These are phyloP conservation scores for Phymorhynchus buccinoides DNA, from an alignment of 1,140 invertebrate genomes.

Conservation along the genomic window DNA sequence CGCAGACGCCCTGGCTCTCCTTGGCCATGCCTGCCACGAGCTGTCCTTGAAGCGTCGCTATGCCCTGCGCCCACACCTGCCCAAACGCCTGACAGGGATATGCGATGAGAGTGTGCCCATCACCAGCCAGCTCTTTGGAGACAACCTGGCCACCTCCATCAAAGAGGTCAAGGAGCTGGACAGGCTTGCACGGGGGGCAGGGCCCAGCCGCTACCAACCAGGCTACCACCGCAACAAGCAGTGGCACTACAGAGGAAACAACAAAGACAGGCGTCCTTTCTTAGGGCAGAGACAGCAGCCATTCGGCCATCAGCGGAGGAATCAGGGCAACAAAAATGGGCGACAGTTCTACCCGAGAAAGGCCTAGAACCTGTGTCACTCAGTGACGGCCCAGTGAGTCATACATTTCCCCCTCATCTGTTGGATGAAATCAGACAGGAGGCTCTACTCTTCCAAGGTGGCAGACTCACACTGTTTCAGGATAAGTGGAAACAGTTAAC, in stretches of 20 bases:
- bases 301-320: background rate
- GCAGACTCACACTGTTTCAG: background rate
- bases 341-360: background rate
- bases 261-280: background rate
- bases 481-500: background rate
- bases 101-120: background rate
- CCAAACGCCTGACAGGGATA: background rate
- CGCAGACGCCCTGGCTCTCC: background rate
- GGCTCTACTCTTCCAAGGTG: background rate
- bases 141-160: background rate
- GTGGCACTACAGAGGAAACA: background rate
- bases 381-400: background rate
- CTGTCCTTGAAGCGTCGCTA: background rate
- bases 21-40: background rate
- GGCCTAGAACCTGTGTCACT: background rate
- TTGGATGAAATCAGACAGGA: background rate
- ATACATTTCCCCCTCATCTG: background rate
- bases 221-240: background rate
- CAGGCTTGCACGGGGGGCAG: background rate
- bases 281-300: conserved; percentile 5
- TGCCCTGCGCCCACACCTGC: background rate
- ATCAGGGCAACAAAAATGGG: background rate
- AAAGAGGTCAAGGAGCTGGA: background rate
- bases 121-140: background rate
- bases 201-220: background rate